Evolutionary conservation across 2,797 vertebrate genomes (phyloP), one percentile per base, ranked within the genome.

Genomic region (Oceanodroma leucorhoa): DNA sequence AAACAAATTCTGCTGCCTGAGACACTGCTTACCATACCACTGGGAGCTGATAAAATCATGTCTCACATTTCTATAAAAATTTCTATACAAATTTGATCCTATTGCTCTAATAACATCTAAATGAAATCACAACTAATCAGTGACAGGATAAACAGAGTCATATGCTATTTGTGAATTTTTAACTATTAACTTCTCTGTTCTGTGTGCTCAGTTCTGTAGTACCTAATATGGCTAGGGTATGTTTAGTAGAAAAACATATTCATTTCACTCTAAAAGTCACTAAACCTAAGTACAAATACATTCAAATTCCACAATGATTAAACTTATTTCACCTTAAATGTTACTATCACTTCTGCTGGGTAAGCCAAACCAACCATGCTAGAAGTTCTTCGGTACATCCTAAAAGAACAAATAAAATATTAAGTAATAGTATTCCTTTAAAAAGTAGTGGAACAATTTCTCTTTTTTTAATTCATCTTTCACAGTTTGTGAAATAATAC

Each of bases 351-450:
- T 84, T 98, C 98, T 95, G 99, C 98, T 90, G 99, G 99, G 93
- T 99, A 99, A 76, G 98, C 98, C 97, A 99, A 98, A 78, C 99
- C 99, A 48, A 98, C 98, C 99, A 99, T 98, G 96, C 98, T 99
- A 80, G 99, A 99, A 4, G 98, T 99, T 97, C 99, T 98, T 97
- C 99, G 98, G 97, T 99, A 99, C 99, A 99, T 99, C 98, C 99
- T 99, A 97, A 78, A 97, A 96, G 85, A 94, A 96, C 3, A 95
- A 95, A 96, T 61, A 77, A 92, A 73, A 82, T 70, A 90, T 54
- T 90, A 71, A 91, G 53, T 43, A 87, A 76, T 19, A 54, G 3
- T 6, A 41, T 27, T 78, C 18, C 26, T 57, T 86, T 66, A 19
- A 87, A 85, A 82, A 29, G 11, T 67, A 62, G 6, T 66, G 46